Evolutionary conservation across 2,113 vertebrate genomes (phyloP).

Genomic region (Hippocampus comes): DNA sequence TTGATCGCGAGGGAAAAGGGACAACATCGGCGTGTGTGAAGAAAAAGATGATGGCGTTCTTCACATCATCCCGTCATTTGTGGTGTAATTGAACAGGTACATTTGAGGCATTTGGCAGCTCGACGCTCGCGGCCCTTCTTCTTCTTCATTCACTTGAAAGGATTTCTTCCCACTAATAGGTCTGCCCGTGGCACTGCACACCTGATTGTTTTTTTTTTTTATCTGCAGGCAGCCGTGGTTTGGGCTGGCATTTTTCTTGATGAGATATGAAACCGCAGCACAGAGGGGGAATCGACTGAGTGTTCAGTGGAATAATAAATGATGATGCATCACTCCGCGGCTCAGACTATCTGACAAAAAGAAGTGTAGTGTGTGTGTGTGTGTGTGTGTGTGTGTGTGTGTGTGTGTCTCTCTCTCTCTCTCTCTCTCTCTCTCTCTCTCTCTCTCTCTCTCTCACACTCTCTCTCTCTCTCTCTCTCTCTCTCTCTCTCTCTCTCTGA

Average conservation of each 20-base stretch:
- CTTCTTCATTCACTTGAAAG: conserved; percentile 25
- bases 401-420: neutral
- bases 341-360: conserved; percentile 48
- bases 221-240: conserved; percentile 47
- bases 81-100: conserved; percentile 24
- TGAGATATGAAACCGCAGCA: conserved; percentile 67
- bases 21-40: neutral
- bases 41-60: conserved; percentile 8
- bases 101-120: conserved; percentile 22
- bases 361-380: conserved; percentile 1
- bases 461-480: too few relatives aligned
- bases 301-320: conserved; percentile 73
- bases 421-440: too few relatives aligned
- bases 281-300: conserved; percentile 59
- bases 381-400: neutral
- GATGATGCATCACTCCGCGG: conserved; percentile 54
- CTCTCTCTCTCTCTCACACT: too few relatives aligned
- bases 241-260: conserved; percentile 63
- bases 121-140: neutral
- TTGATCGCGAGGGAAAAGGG: neutral
- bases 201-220: conserved; percentile 49
- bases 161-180: conserved; percentile 31
- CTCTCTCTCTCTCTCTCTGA: too few relatives aligned
- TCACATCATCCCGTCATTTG: conserved; percentile 24
- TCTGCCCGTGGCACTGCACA: conserved; percentile 30